These are phyloP conservation scores for Muscidifurax raptorellus DNA, from an alignment of 1,140 invertebrate genomes.

Conservation along the genomic window DNA sequence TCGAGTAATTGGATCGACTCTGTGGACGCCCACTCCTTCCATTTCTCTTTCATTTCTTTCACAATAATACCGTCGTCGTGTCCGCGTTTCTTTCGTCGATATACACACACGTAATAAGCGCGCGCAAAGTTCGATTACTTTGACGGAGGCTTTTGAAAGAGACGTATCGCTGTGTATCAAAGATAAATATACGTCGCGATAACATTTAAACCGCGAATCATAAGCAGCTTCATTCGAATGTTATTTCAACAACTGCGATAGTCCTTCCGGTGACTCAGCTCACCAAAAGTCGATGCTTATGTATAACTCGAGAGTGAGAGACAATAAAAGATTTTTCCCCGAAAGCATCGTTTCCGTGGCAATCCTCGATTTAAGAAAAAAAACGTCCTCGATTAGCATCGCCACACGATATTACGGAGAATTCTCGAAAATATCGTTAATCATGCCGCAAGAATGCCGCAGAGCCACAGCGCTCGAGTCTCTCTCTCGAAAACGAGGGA, in stretches of 20 bases:
- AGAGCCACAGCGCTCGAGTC: background rate
- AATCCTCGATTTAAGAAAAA: background rate
- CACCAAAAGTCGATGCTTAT: no score
- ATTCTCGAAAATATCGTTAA: slow-evolving; percentile 29
- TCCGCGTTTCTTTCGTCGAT: background rate
- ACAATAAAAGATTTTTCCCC: slow-evolving; percentile 31
- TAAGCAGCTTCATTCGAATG: background rate
- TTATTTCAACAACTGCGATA: background rate
- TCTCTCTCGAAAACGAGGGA: background rate
- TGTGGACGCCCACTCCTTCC: background rate
- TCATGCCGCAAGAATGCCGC: slow-evolving; percentile 15
- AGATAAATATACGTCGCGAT: no score
- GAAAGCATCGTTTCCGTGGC: background rate
- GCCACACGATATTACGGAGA: background rate
- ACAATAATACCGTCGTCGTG: background rate
- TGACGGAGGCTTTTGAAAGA: background rate
- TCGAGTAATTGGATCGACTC: slow-evolving; percentile 35
- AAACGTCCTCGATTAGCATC: slow-evolving; percentile 13
- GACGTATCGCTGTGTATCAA: slow-evolving; percentile 11
- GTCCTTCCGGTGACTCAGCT: no score
- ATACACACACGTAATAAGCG: no score
- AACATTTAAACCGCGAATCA: no score
- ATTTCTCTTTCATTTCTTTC: slow-evolving; percentile 19
- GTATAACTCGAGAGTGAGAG: background rate
- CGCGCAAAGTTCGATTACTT: slow-evolving; percentile 24